A percentile compares a stretch with the other conserved stretches of the same genome.
phyloP scores from a whole-genome alignment of 2,888 invertebrate genomes.

The Chaitophorus viminalis region DNA sequence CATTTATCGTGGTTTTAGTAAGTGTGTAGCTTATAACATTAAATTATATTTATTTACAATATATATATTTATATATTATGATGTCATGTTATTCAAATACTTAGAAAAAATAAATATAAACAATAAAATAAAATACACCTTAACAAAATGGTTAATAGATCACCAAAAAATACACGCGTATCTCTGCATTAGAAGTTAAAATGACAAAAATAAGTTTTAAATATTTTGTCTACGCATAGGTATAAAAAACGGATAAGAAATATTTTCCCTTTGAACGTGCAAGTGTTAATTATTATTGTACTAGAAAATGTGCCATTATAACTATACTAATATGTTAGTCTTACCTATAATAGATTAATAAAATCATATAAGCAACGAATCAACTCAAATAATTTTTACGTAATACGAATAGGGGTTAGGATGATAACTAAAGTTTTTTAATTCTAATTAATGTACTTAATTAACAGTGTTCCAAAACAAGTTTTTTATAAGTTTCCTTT shows the following conservation, averaged over 20 bases:
- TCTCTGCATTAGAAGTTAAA: not conserved
- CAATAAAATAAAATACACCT: not conserved
- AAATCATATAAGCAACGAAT: too few relatives aligned
- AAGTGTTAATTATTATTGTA: not conserved
- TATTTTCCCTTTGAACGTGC: not conserved
- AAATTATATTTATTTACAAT: not conserved
- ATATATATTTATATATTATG: not conserved
- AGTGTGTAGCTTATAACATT: not conserved
- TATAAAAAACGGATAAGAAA: not conserved
- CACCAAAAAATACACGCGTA: not conserved
- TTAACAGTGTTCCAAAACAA: too few relatives aligned
- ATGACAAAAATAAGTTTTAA: not conserved
- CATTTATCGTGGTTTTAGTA: not conserved
- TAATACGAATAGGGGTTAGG: too few relatives aligned
- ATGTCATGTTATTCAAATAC: not conserved
- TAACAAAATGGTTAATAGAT: not conserved
- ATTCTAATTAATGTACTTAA: too few relatives aligned
- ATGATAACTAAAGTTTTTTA: too few relatives aligned
- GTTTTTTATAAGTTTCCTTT: too few relatives aligned
- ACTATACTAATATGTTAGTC: too few relatives aligned
- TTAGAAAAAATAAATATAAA: too few relatives aligned
- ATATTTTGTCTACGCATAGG: not conserved
- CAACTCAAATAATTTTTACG: too few relatives aligned
- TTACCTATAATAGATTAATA: too few relatives aligned
- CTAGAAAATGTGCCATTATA: too few relatives aligned